phyloP scores from a whole-genome alignment of 2,113 vertebrate species.

The Zosterops japonicus region DNA sequence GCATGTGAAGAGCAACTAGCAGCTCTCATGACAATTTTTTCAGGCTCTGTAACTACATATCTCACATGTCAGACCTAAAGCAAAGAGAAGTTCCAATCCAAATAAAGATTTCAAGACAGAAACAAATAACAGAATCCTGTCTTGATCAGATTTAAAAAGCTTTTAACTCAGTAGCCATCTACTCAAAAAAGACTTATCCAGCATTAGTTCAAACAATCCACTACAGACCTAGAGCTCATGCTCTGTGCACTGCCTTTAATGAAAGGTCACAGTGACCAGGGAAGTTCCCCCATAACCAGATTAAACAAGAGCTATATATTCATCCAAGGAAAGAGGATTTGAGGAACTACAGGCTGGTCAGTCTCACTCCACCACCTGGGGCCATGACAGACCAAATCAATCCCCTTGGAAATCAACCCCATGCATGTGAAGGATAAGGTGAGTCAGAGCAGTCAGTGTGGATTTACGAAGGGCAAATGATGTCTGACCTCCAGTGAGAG shows the following conservation, averaged over 20 bases:
- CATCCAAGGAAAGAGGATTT: neutral
- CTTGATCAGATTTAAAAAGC: neutral
- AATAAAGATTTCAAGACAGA: neutral
- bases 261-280: neutral
- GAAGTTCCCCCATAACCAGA: neutral
- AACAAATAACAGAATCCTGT: neutral
- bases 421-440: neutral
- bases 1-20: neutral
- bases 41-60: neutral
- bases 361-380: neutral
- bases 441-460: neutral
- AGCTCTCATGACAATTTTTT: neutral
- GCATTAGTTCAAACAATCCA: neutral
- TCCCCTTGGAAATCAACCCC: neutral
- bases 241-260: neutral
- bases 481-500: neutral
- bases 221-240: neutral
- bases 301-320: neutral
- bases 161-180: neutral
- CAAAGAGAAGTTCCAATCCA: neutral
- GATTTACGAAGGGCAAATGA: neutral
- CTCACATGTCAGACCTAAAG: neutral
- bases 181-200: neutral
- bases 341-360: neutral
- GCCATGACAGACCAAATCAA: neutral